These are phyloP conservation scores for Potorous gilbertii DNA, from an alignment of 2,797 vertebrate genomes.

Conservation along the genomic window DNA sequence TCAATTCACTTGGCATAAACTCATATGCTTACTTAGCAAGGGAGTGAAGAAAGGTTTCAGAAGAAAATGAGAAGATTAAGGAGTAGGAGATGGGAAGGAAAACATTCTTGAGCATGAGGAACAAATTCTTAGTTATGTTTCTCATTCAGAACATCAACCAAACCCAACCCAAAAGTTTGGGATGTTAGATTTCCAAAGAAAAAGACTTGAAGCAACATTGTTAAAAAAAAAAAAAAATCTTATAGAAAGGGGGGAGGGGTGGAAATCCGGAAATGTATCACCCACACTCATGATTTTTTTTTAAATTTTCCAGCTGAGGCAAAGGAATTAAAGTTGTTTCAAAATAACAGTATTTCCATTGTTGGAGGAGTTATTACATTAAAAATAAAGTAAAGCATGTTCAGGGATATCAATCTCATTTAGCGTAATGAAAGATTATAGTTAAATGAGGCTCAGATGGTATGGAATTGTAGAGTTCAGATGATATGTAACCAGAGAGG, in stretches of 20 bases:
- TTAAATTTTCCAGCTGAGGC: conserved; percentile 4
- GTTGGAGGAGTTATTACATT: background rate
- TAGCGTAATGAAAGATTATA: background rate
- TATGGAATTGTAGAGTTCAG: background rate
- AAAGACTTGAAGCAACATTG: conserved; percentile 2
- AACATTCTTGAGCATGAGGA: background rate
- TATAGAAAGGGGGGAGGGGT: conserved; percentile 27
- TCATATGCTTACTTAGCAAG: background rate
- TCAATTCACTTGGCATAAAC: background rate
- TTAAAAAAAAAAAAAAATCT: background rate
- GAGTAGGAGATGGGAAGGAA: background rate
- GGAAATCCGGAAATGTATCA: conserved; percentile 44
- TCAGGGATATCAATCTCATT: background rate
- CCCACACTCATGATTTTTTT: conserved; percentile 12
- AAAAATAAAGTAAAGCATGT: background rate
- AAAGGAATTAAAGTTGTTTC: background rate
- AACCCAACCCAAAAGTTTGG: background rate
- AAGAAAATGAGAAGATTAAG: background rate
- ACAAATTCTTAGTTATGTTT: background rate
- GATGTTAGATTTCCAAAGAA: conserved; percentile 21
- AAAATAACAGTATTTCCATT: background rate
- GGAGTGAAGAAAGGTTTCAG: background rate
- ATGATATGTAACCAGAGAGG: background rate
- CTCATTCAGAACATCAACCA: conserved; percentile 38
- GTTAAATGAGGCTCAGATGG: background rate